Evolutionary conservation across 2,888 invertebrate genomes (phyloP).

Genomic region (Trilocha varians): DNA sequence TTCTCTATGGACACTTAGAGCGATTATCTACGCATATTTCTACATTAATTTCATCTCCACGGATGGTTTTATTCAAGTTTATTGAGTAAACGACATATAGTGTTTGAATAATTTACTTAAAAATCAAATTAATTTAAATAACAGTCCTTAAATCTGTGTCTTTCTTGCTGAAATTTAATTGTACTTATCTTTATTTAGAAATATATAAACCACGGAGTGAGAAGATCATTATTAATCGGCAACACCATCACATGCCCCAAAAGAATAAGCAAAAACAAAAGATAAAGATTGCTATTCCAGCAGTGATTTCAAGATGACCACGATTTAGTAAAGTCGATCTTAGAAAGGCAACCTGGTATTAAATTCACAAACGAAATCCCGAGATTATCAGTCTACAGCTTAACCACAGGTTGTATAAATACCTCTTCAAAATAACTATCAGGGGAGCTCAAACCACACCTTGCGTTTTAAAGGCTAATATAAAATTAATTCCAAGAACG

Average conservation of each 20-base stretch:
- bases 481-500: constrained; percentile 71
- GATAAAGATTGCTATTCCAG: no score
- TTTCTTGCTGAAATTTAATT: no score
- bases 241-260: no score
- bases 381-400: constrained; percentile 54
- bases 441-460: constrained; percentile 58
- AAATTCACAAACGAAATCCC: constrained; percentile 45
- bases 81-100: neutral
- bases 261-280: no score
- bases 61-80: neutral
- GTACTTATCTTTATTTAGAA: no score
- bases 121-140: no score
- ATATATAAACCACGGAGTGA: no score
- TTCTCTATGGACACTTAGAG: neutral
- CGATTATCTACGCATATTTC: neutral
- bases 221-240: no score
- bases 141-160: no score
- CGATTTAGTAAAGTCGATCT: neutral
- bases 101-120: no score
- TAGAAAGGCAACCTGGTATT: constrained; percentile 19
- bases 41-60: neutral
- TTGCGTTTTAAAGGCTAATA: constrained; percentile 72
- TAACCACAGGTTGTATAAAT: constrained; percentile 62
- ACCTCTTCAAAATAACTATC: constrained; percentile 63
- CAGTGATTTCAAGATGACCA: no score